These are phyloP conservation scores for Tangachromis dhanisi DNA, from an alignment of 2,113 vertebrate genomes.

Conservation along the genomic window DNA sequence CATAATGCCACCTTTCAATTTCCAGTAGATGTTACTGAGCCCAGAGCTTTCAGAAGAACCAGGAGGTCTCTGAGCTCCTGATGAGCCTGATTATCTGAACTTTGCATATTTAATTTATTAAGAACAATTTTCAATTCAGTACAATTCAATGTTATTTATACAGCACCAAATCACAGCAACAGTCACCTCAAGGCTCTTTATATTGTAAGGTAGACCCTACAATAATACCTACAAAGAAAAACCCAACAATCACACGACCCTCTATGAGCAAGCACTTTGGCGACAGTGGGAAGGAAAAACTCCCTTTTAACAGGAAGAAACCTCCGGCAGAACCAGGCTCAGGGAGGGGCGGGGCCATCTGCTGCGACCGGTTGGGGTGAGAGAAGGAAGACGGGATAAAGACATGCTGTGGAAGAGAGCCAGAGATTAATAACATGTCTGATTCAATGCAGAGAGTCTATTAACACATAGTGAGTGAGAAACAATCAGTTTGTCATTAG, in stretches of 20 bases:
- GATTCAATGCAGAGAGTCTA: neutral
- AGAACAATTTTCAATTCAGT: neutral
- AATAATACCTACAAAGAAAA: accelerated
- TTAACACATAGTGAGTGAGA: neutral
- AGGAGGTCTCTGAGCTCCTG: neutral
- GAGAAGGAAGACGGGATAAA: neutral
- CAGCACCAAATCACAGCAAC: neutral
- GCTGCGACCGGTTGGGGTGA: accelerated
- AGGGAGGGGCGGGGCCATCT: neutral
- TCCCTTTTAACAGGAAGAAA: neutral
- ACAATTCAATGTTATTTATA: neutral
- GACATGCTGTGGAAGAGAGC: neutral
- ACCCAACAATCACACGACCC: accelerated
- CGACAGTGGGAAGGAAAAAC: neutral
- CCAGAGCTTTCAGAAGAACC: neutral
- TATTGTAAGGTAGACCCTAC: accelerated
- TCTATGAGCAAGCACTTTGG: neutral
- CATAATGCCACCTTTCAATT: neutral
- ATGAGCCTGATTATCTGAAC: neutral
- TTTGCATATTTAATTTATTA: neutral
- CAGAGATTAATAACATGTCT: accelerated
- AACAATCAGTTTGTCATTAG: neutral
- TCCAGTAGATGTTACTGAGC: neutral
- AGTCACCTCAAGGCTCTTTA: accelerated
- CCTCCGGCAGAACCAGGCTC: neutral